Evolutionary conservation across 2,113 vertebrate genomes (phyloP).

Genomic region (Pardalotus punctatus): DNA sequence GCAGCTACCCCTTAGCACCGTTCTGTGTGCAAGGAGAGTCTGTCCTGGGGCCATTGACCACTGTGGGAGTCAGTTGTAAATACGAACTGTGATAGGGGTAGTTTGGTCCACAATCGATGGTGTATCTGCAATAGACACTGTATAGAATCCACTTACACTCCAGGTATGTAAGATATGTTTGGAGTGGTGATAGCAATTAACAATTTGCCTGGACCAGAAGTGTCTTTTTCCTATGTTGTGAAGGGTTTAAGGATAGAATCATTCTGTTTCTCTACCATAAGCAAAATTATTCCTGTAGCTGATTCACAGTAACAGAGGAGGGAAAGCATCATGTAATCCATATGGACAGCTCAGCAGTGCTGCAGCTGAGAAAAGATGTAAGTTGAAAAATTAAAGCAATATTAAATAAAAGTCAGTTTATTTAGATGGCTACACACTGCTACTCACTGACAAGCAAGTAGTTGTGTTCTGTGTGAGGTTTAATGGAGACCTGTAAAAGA

Average conservation of each 20-base stretch:
- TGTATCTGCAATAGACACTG: not conserved
- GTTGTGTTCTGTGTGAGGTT: not conserved
- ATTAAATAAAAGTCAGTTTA: not conserved
- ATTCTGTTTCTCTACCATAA: not conserved
- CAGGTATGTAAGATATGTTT: not conserved
- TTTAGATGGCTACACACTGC: not conserved
- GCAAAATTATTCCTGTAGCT: not conserved
- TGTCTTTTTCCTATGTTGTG: accelerated
- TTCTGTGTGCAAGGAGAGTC: not conserved
- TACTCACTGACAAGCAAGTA: not conserved
- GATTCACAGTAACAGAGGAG: not conserved
- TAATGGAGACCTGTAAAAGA: not conserved
- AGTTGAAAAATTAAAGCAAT: not conserved
- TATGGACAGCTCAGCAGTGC: not conserved
- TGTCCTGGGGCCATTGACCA: not conserved
- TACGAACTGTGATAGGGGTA: not conserved
- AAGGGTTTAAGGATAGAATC: not conserved
- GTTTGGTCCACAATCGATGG: not conserved
- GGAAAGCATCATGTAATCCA: not conserved
- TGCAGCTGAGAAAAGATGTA: not conserved
- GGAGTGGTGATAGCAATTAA: not conserved
- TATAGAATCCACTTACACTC: not conserved
- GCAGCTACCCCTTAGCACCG: not conserved
- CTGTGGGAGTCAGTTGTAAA: not conserved
- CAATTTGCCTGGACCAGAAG: not conserved